Evolutionary conservation across 2,113 vertebrate genomes (phyloP).

Genomic region (Ctenodactylus gundi): DNA sequence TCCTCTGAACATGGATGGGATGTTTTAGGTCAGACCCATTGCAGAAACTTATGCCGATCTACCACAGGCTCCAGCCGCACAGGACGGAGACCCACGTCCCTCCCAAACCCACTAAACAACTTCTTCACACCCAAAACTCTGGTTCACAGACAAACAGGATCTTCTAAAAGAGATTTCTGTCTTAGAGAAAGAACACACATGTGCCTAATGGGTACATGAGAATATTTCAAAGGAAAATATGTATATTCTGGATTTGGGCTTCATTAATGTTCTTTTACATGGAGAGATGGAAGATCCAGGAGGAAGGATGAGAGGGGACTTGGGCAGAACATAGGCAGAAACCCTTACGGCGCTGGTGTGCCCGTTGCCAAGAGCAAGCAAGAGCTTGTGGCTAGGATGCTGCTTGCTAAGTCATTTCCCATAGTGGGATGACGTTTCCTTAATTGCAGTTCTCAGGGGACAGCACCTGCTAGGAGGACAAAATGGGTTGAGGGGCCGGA

Average conservation of each 20-base stretch:
- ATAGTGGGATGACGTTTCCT: background rate
- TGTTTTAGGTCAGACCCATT: too few species aligned
- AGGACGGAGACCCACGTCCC: too few species aligned
- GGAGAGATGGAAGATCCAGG: background rate
- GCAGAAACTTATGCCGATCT: too few species aligned
- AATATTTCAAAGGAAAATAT: background rate
- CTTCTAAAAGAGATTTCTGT: background rate
- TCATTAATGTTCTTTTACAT: background rate
- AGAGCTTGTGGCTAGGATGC: fast-evolving
- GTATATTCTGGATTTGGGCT: background rate
- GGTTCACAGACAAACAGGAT: background rate
- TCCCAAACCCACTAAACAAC: background rate
- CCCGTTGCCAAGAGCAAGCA: background rate
- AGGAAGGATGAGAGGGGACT: background rate
- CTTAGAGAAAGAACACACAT: background rate
- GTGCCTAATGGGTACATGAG: fast-evolving
- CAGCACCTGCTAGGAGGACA: background rate
- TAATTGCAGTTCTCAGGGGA: background rate
- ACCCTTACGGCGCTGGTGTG: fast-evolving
- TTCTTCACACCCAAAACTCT: background rate
- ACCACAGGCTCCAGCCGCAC: background rate
- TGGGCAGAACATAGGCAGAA: fast-evolving
- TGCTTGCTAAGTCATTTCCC: fast-evolving
- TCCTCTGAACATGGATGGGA: too few species aligned
- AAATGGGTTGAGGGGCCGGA: background rate